Conservation (phyloP, 2,113 vertebrate species). For the Anhinga anhinga region DNA sequence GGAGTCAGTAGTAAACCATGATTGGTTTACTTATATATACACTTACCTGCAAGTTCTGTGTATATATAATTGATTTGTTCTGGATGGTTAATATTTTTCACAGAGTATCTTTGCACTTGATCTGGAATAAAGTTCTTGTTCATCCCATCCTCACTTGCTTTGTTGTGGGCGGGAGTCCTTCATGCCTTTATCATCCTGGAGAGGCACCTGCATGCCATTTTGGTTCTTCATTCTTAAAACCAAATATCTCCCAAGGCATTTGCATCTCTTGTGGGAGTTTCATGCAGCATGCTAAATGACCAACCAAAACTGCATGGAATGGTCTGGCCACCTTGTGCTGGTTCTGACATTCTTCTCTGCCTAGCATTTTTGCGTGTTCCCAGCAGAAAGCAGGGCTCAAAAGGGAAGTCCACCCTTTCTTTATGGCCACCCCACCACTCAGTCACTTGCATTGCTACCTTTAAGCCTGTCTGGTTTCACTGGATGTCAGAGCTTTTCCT, state of each 20-base stretch:
- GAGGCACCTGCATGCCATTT: slow-evolving; percentile 52
- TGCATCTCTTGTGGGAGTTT: background rate
- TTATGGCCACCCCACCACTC: background rate
- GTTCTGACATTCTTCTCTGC: background rate
- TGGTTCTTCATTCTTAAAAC: background rate
- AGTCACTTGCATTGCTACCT: background rate
- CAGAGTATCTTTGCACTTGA: slow-evolving; percentile 13
- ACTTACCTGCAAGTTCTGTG: slow-evolving; percentile 18
- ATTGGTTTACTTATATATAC: slow-evolving; percentile 61
- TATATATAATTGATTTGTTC: slow-evolving; percentile 47
- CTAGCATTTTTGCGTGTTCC: background rate
- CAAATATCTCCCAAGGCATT: background rate
- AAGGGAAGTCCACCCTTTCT: background rate
- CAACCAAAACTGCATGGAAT: slow-evolving; percentile 14
- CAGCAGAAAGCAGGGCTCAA: background rate
- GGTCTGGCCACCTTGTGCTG: background rate
- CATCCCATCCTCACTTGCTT: slow-evolving; percentile 20
- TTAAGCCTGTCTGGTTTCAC: background rate
- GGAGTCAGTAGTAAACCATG: background rate
- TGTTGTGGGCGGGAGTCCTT: background rate
- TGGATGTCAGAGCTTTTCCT: background rate
- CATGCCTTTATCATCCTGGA: background rate
- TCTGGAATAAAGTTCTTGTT: slow-evolving; percentile 4
- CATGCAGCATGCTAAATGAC: background rate
- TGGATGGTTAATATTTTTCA: background rate